Evolutionary conservation across 2,888 invertebrate genomes (phyloP).

Genomic region (Dorcus parallelipipedus): DNA sequence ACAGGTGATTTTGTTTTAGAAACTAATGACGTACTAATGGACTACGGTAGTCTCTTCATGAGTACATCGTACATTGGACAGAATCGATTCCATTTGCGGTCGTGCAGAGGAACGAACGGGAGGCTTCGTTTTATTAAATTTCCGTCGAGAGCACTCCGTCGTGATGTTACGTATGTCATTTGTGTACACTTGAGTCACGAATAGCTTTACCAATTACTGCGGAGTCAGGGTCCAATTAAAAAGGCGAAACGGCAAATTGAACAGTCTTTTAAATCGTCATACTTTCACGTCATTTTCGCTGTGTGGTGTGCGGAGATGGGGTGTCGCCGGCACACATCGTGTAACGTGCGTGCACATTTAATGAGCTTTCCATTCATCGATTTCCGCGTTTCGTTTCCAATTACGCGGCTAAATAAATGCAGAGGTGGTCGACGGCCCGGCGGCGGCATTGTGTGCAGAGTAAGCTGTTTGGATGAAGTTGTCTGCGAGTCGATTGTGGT

Average conservation of each 20-base stretch:
- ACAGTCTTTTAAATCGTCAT: conserved; percentile 8
- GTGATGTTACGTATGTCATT: conserved; percentile 4
- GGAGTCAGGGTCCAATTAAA: conserved; percentile 8
- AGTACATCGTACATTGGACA: too few species aligned
- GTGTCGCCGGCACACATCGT: conserved; percentile 10
- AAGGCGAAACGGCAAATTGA: conserved; percentile 13
- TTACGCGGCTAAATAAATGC: too few species aligned
- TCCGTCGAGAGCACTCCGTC: conserved; percentile 1
- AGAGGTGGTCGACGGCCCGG: too few species aligned
- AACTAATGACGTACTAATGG: too few species aligned
- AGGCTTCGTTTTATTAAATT: too few species aligned
- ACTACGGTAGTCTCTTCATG: too few species aligned
- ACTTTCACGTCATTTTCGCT: not conserved
- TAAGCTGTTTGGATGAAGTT: not conserved
- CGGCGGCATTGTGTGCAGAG: too few species aligned
- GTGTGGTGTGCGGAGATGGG: not conserved
- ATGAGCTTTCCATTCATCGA: conserved; percentile 7
- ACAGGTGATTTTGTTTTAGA: too few species aligned
- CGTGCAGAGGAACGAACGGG: too few species aligned
- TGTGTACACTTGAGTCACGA: conserved; percentile 9
- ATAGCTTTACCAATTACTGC: conserved; percentile 11
- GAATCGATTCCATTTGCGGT: too few species aligned
- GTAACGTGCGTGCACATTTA: conserved; percentile 17
- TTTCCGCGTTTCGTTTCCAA: not conserved
- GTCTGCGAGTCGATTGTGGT: not conserved